Evolutionary conservation across 2,113 vertebrate species (phyloP), one percentile per base, ranked within the genome.

Genomic region (Tupaia tana): DNA sequence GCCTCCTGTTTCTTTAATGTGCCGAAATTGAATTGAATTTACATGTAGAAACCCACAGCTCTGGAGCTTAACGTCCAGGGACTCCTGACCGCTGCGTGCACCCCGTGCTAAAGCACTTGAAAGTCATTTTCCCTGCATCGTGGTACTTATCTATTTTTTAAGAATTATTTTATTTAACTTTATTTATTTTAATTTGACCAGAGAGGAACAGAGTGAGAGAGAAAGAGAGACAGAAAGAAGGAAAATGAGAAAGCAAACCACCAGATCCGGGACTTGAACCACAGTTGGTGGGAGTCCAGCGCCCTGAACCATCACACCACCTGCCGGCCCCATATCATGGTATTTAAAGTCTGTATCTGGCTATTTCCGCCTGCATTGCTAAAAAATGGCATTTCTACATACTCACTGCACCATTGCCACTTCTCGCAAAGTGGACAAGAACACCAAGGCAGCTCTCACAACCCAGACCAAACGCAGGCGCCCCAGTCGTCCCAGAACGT

Each of bases 111-210:
- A 43, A 25, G 16, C 6, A 8, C 64, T 25, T 83, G 63, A 9
- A 59, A 78, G 52, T 59, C 9, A 27, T 9, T 15, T 59, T 63
- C 31, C 67, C 13, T 4, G 1, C 43, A 2, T 54, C 1, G 0
- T 7, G 14, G 7, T 54, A 7, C 59, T 63, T 5, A 43, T 43
- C 6, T 43, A 43, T 43, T n/a, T n/a, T n/a, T n/a, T 43, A 43
- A 43, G 43, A 43, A 43, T 43, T 43, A 43, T 43, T 43, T 43
- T 43, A 43, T 43, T 43, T 43, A 43, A 43, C 43, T 43, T 43
- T 43, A 43, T 43, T 43, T 43, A 43, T 43, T 43, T 43, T 43
- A 43, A 43, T 43, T 43, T 43, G 43, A 43, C 43, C 43, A 43
- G 43, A 43, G 43, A 43, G 43, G 43, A 43, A n/a, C n/a, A n/a